Evolutionary conservation across 2,113 vertebrate species (phyloP), one percentile per base, ranked within the genome.

Genomic region (Felis catus): DNA sequence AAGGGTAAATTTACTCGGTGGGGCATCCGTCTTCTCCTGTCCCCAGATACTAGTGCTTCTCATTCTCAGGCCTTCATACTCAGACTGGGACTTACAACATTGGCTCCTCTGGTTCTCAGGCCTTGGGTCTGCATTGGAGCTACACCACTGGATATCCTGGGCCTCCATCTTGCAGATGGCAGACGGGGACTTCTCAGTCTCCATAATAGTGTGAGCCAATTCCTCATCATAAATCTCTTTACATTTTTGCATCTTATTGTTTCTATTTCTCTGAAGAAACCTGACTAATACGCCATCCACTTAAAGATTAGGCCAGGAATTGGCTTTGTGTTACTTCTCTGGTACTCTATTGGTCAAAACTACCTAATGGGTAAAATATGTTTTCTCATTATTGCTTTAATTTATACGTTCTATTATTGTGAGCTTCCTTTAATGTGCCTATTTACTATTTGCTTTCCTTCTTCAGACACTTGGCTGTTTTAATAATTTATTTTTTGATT

Each of bases 401-500:
- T 91, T 90, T 87, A 29, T n/a, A 81, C 66, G 33, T 65, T 21
- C 36, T 31, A n/a, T 25, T 95, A 71, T 33, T 61, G 27, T 84
- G 25, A 73, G 15, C 85, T 94, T 89, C 27, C 71, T 94, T 91
- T 85, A 78, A 81, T 93, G 71, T 55, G 23, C 2, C 23, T 45
- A 19, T 48, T 94, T 91, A 84, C 16, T 33, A 83, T 68, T 78
- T 65, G 36, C 3, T 81, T 94, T 96, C 78, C 41, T 88, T 88
- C 81, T 91, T 97, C 27, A 79, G 39, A 93, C 48, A 74, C 76
- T 70, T 82, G 25, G 11, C 33, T 91, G 4, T 78, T 96, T 84
- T 14, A 91, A 78, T 90, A 63, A 10, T 82, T 84, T 95, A 61
- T 23, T 79, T 91, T 66, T 55, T 73, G n/a, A 94, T 29, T 93